phyloP scores from a whole-genome alignment of 2,888 invertebrate genomes.

The Perizoma affinitatum region DNA sequence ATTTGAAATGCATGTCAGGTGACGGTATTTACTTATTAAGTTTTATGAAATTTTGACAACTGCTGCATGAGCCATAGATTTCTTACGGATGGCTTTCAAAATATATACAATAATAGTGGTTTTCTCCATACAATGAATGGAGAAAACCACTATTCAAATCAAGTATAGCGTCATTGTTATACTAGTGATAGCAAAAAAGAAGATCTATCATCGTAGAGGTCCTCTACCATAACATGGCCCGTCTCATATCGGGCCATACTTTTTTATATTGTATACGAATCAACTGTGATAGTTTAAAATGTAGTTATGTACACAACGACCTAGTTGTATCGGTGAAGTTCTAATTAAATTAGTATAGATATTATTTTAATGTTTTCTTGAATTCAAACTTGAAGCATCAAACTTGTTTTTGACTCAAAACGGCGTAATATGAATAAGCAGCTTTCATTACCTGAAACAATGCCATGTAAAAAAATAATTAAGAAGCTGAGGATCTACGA shows the following conservation, averaged over 20 bases:
- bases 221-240: too few species aligned
- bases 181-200: not conserved
- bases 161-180: too few species aligned
- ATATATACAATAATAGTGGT: too few species aligned
- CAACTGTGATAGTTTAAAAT: conserved; percentile 78
- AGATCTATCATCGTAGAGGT: conserved; percentile 16
- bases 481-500: too few species aligned
- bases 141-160: too few species aligned
- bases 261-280: conserved; percentile 65
- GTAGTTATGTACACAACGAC: conserved; percentile 52
- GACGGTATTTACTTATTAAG: too few species aligned
- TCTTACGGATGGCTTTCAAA: too few species aligned
- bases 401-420: conserved; percentile 60
- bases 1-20: too few species aligned
- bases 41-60: too few species aligned
- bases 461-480: conserved; percentile 20
- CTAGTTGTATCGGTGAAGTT: conserved; percentile 43
- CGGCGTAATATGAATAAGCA: conserved; percentile 71
- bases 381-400: conserved; percentile 16
- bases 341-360: conserved; percentile 43
- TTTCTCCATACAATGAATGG: too few species aligned
- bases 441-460: conserved; percentile 76
- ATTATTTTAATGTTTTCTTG: conserved; percentile 19
- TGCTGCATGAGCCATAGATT: too few species aligned
- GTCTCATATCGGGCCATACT: too few species aligned